Conservation (phyloP, 2,113 vertebrate species). For the Laticauda colubrina region DNA sequence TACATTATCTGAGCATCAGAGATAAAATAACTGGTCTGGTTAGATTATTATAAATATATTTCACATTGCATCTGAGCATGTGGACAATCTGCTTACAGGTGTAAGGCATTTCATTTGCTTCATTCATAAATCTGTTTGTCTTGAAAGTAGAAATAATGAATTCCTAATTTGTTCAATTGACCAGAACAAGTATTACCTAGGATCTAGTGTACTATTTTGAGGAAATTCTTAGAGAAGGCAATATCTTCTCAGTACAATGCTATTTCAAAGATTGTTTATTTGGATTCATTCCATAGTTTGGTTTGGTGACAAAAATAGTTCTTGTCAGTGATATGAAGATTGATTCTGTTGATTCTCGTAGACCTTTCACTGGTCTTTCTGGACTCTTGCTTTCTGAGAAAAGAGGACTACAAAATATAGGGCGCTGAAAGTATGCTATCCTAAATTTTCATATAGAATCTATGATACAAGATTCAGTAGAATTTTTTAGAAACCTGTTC, state of each 20-base stretch:
- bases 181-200: neutral
- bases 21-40: neutral
- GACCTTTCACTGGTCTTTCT: neutral
- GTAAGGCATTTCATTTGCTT: neutral
- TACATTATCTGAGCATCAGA: neutral
- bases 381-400: neutral
- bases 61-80: neutral
- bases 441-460: neutral
- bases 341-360: neutral
- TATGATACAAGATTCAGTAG: neutral
- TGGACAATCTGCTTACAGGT: neutral
- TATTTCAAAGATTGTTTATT: neutral
- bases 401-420: neutral
- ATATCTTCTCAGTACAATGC: neutral
- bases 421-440: neutral
- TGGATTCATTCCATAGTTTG: neutral
- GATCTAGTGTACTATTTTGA: neutral
- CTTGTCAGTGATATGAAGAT: neutral
- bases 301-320: neutral
- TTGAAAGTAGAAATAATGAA: neutral
- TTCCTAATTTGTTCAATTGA: neutral
- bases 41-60: neutral
- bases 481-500: neutral
- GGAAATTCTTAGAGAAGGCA: neutral
- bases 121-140: neutral